phyloP scores from a whole-genome alignment of 2,113 vertebrate species.

The Coptodon rendalli region DNA sequence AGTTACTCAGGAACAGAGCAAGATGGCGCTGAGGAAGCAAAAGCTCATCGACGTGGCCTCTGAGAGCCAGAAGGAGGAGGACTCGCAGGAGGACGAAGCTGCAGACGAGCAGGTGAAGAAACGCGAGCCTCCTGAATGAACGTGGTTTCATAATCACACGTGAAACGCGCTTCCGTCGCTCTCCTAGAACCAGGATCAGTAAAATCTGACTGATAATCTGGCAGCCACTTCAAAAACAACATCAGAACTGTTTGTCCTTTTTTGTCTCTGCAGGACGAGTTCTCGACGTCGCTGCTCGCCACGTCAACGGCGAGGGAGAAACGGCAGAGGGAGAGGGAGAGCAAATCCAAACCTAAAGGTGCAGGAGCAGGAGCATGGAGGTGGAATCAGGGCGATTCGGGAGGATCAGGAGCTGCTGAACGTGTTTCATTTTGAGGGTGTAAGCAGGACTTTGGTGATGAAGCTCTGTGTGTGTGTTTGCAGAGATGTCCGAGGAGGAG shows the following conservation, averaged over 20 bases:
- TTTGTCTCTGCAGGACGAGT: constrained; percentile 29
- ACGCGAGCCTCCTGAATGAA: not conserved
- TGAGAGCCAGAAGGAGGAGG: not conserved
- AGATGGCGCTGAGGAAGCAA: constrained; percentile 44
- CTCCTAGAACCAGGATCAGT: not conserved
- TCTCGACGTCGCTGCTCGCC: not conserved
- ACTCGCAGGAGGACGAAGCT: not conserved
- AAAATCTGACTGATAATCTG: not conserved
- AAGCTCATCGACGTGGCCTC: not conserved
- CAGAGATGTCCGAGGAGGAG: constrained; percentile 95
- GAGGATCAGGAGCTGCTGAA: not conserved
- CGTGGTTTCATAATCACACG: not conserved
- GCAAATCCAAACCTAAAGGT: constrained; percentile 28
- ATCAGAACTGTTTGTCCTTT: not conserved
- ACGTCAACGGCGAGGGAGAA: not conserved
- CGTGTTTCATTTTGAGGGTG: not conserved
- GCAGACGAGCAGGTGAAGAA: not conserved
- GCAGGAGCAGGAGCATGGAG: fast-evolving
- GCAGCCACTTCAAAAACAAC: fast-evolving
- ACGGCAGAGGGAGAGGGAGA: not conserved
- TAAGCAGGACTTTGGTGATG: not conserved
- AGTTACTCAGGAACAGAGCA: not conserved
- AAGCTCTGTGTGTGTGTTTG: not conserved
- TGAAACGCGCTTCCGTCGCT: not conserved
- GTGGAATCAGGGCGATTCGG: not conserved